phyloP scores from a whole-genome alignment of 2,888 invertebrate species.

The Seira ritae region DNA sequence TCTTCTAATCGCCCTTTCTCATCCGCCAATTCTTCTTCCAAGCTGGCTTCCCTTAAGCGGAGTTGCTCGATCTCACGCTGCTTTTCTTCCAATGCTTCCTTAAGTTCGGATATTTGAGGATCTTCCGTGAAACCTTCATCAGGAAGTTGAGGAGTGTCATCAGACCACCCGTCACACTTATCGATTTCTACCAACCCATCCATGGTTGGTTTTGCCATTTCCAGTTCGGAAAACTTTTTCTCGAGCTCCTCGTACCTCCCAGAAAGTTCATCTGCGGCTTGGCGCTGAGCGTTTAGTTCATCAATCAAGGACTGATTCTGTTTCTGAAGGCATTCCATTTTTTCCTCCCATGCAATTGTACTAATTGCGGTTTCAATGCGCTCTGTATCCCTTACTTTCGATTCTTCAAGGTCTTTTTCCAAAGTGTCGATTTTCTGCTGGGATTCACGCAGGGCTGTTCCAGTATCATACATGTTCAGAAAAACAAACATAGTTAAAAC shows the following conservation, averaged over 20 bases:
- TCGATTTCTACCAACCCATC: slow-evolving; percentile 49
- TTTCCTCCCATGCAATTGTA: slow-evolving; percentile 75
- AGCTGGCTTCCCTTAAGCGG: slow-evolving; percentile 23
- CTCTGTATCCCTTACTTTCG: slow-evolving; percentile 46
- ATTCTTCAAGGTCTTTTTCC: slow-evolving; percentile 60
- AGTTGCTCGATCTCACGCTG: slow-evolving; percentile 34
- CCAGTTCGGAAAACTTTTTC: slow-evolving; percentile 36
- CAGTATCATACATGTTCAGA: neutral
- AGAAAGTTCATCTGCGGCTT: slow-evolving; percentile 39
- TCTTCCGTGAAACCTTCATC: slow-evolving; percentile 59
- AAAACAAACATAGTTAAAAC: slow-evolving; percentile 15
- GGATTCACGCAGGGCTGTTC: neutral
- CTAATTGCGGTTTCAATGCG: slow-evolving; percentile 50
- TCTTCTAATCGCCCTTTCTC: slow-evolving; percentile 51
- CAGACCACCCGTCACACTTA: slow-evolving; percentile 59
- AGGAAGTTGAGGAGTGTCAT: slow-evolving; percentile 51
- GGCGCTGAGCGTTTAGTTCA: slow-evolving; percentile 44
- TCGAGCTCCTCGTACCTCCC: slow-evolving; percentile 42
- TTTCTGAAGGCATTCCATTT: slow-evolving; percentile 76
- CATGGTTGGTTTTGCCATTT: slow-evolving; percentile 38
- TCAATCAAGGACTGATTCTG: slow-evolving; percentile 75
- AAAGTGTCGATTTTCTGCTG: slow-evolving; percentile 33
- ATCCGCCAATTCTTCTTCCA: slow-evolving; percentile 61
- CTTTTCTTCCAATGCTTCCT: slow-evolving; percentile 48
- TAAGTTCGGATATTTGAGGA: slow-evolving; percentile 65